Evolutionary conservation across 2,113 vertebrate species (phyloP), one percentile per base, ranked within the genome.

Genomic region (Typhlomys cinereus): DNA sequence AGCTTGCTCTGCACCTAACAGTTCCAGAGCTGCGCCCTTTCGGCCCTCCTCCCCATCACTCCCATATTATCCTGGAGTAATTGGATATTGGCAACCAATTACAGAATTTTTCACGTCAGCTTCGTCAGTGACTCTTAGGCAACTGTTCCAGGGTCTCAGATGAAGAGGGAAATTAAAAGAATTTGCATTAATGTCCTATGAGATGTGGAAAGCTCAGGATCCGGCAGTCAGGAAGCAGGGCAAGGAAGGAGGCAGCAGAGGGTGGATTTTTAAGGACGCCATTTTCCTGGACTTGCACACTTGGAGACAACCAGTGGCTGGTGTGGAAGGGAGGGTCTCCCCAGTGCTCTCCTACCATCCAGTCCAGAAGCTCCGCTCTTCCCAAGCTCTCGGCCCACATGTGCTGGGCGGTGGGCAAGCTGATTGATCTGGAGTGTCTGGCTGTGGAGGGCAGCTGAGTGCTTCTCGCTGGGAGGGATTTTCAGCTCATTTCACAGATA

Each of bases 401-500:
- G 9, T 2, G 41, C 67, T 2, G 48, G 57, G 57, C 1, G 34
- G 66, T 94, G 92, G 92, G 81, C 92, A 93, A 91, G 70, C 92
- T 94, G 97, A 96, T 93, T 94, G 89, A 96, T 95, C 95, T 34
- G 73, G 87, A 94, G 25, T 85, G 95, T 96, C 95, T 94, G 95
- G 64, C 86, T 57, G 94, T 82, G 95, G 89, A 84, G 17, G 62
- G 74, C 69, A 88, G 94, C n/a, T 52, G 84, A 85, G 85, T 17
- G 0, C 84, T 90, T 96, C 96, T 96, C 84, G 0, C 94, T 83
- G 87, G 96, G 96, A 96, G 95, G 94, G 91, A 93, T 93, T 94
- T 93, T 96, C 96, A 95, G 95, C 95, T 97, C 97, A 96, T 96
- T 97, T 97, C 97, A 96, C 96, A 95, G 96, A 96, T 96, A 92